phyloP scores from a whole-genome alignment of 2,113 vertebrate genomes.

The Phoenicopterus ruber region DNA sequence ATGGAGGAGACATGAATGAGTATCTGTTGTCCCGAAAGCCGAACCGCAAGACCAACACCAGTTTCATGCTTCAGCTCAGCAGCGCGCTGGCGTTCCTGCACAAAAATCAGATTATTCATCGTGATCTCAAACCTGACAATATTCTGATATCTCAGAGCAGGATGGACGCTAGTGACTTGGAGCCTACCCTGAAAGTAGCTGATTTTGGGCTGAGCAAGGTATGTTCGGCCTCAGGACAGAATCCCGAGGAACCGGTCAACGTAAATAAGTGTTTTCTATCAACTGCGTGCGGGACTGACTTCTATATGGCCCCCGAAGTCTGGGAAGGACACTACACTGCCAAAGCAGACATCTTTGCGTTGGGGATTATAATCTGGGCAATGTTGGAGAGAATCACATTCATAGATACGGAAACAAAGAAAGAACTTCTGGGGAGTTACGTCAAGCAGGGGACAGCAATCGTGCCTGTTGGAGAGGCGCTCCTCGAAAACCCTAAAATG shows the following conservation, averaged over 20 bases:
- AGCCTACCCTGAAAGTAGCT: conserved; percentile 93
- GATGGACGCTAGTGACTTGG: conserved; percentile 72
- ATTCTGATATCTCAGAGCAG: conserved; percentile 90
- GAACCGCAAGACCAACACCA: conserved; percentile 93
- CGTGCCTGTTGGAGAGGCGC: conserved; percentile 91
- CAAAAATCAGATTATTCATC: conserved; percentile 95
- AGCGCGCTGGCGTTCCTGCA: conserved; percentile 96
- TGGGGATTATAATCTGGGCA: conserved; percentile 97
- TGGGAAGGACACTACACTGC: conserved; percentile 98
- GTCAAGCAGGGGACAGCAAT: conserved; percentile 90
- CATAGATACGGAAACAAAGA: conserved; percentile 91
- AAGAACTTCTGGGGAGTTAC: conserved; percentile 92
- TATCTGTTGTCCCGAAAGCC: conserved; percentile 93
- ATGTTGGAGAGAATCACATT: conserved; percentile 98
- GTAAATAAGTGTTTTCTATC: conserved; percentile 97
- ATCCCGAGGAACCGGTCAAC: conserved; percentile 88
- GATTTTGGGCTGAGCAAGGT: conserved; percentile 97
- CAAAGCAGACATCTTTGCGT: conserved; percentile 95
- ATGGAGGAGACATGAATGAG: conserved; percentile 96
- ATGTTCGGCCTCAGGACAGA: conserved; percentile 85
- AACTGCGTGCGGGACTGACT: conserved; percentile 93
- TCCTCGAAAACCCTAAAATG: conserved; percentile 96
- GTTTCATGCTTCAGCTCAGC: conserved; percentile 97
- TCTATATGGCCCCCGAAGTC: conserved; percentile 97
- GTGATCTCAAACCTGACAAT: conserved; percentile 97